Evolutionary conservation across 2,113 vertebrate genomes (phyloP), one percentile per base, ranked within the genome.

Genomic region (Epinephelus moara): DNA sequence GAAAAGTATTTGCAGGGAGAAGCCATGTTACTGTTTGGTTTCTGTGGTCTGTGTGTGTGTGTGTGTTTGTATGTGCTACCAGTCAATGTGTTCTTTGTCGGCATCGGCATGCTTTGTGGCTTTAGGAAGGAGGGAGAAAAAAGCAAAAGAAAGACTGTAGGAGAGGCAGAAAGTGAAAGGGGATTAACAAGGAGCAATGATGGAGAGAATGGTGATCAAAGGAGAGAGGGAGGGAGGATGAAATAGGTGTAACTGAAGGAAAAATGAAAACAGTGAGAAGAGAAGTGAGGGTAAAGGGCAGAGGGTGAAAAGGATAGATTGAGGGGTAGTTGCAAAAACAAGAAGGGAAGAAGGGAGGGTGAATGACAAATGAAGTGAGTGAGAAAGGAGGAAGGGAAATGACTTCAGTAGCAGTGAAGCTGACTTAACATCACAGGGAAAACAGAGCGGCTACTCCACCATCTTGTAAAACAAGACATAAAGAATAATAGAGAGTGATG

Each of bases 121-220:
- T 75, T 84, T 72, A 45, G 21, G 55, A 84, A n/a, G 23, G 42
- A 59, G 37, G 59, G 78, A 60, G 52, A 18, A 64, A 17, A 69
- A 73, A 25, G 25, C 15, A 61, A 66, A 69, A 81, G 52, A 47
- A 37, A 17, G 61, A 73, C n/a, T 30, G 42, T 13, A 10, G 40
- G 15, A 63, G 70, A 91, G 73, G 75, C 82, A 66, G 92, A 92
- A 87, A 90, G 75, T 61, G 66, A 85, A 80, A 84, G 66, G 71
- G 57, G 73, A 86, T 82, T 74, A 78, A 70, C 47, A 17, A 23
- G 37, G 19, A 79, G 71, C 19, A 67, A 64, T 53, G 63, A 67
- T 60, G 60, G 63, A 69, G 47, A 73, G 79, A 61, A 40, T 17
- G 50, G 80, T 71, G 80, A 83, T 87, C 84, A 82, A 84, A 88